These are phyloP conservation scores for Stichodactyla mertensii DNA, from an alignment of 64 coral and sea anemone species.

Conservation along the genomic window DNA sequence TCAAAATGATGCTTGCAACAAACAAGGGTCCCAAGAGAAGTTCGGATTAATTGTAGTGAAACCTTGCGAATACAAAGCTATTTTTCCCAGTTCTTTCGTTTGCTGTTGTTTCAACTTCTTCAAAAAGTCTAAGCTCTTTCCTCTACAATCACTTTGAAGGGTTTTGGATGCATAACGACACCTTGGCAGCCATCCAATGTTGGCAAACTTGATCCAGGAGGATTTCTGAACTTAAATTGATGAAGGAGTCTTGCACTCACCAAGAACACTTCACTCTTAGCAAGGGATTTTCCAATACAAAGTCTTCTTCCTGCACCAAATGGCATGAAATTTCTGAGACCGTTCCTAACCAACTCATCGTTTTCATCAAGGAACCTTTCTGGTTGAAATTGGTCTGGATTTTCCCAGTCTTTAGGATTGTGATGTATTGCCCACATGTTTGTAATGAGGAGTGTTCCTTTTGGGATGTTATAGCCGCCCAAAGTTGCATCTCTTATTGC, in stretches of 20 bases:
- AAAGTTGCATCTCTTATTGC: slow-evolving; percentile 42
- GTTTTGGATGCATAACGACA: background rate
- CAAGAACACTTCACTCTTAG: slow-evolving; percentile 52
- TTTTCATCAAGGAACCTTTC: slow-evolving; percentile 63
- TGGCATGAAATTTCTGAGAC: slow-evolving; percentile 41
- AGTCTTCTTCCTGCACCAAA: slow-evolving; percentile 66
- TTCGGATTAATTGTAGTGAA: no score
- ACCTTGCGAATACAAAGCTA: no score
- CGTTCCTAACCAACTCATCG: slow-evolving; percentile 16
- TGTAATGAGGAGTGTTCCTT: slow-evolving; percentile 52
- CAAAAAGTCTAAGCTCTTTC: slow-evolving; percentile 3
- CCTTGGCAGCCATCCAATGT: background rate
- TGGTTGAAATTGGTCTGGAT: slow-evolving; percentile 60
- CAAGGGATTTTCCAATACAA: slow-evolving; percentile 49
- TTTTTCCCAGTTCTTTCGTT: no score
- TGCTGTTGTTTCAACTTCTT: no score
- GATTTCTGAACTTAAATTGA: background rate
- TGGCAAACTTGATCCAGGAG: background rate
- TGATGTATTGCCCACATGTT: slow-evolving; percentile 81
- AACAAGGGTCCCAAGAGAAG: no score
- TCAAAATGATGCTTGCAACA: no score
- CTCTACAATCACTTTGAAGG: background rate
- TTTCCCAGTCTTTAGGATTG: slow-evolving; percentile 44
- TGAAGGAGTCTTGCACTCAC: background rate
- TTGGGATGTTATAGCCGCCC: slow-evolving; percentile 62